Base-by-base conservation (phyloP, 2,888 invertebrate genomes). In the Agonopterix heracliana region DNA sequence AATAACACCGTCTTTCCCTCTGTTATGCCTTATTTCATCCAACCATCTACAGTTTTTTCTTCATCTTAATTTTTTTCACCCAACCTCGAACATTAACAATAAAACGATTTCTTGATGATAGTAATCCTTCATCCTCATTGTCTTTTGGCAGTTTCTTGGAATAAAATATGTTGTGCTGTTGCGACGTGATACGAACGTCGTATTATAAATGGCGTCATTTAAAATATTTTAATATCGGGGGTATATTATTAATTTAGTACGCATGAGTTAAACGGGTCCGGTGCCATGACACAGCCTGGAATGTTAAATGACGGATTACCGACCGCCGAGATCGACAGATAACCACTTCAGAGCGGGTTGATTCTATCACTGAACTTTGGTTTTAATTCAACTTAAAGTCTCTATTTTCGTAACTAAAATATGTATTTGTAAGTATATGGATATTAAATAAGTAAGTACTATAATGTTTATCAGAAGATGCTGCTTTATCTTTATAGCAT, bases 301-400 rank as follows among this genome's bases (percentile, higher is more conserved):
- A 87, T 87, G 78, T 86, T 82, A 84, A 84, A 85, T 87, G 88
- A 88, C 85, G 85, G 86, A 87, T 87, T 86, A 85, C 88, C 67
- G 73, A 62, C 74, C 74, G 71, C 74, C 74, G 70, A 79, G 86
- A 87, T 87, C 71, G 78, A 67, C 60, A 83, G 87, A 86, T 87
- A 84, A 79, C 60, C 50, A 55, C 70, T 66, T 59, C 63, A 73
- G 71, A 80, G 77, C 75, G 68, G 66, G 69, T 76, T 69, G 75
- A 77, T 78, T 75, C 77, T 78, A 80, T 74, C 66, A 60, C 68
- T 66, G 63, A 68, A 64, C 69, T 69, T 68, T 64, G 61, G 54
- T 60, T 56, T 54, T 38, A 38, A 1, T 38, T 9, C 1, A 38
- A 38, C 26, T 26, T 26, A 36, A 38, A 38, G 38, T 38, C n/a